Conservation (phyloP, 2,888 invertebrate genomes). For the Eulithis prunata region DNA sequence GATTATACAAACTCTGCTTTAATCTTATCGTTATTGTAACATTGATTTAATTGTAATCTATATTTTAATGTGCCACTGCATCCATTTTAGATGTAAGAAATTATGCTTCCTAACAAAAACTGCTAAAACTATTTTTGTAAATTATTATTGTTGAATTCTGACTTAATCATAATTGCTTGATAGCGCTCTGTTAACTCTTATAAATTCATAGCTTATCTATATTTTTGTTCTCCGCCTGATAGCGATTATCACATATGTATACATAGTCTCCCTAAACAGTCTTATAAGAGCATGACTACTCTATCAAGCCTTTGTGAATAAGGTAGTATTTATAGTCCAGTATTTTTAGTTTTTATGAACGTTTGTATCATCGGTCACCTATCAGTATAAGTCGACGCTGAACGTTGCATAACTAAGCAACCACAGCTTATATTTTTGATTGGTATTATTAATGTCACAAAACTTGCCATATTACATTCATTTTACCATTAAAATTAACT, state of each 20-base stretch:
- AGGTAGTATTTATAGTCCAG: background rate
- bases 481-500: no score
- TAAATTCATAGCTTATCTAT: no score
- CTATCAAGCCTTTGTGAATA: slow-evolving; percentile 5
- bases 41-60: background rate
- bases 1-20: background rate
- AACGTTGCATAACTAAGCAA: background rate
- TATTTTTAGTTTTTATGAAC: background rate
- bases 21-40: background rate
- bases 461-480: slow-evolving; percentile 26
- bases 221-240: no score
- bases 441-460: slow-evolving; percentile 35
- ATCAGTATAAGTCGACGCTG: background rate
- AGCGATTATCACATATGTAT: no score
- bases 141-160: background rate
- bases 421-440: slow-evolving; percentile 7
- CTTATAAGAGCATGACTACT: background rate
- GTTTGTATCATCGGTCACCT: background rate
- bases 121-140: slow-evolving; percentile 8
- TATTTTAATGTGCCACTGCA: slow-evolving; percentile 32
- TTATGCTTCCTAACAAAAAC: slow-evolving; percentile 16
- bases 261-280: no score
- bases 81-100: slow-evolving; percentile 22
- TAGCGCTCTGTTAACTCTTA: background rate
- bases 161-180: background rate